Conservation (phyloP, 1,140 invertebrate genomes). For the Drosophila ogumai region DNA sequence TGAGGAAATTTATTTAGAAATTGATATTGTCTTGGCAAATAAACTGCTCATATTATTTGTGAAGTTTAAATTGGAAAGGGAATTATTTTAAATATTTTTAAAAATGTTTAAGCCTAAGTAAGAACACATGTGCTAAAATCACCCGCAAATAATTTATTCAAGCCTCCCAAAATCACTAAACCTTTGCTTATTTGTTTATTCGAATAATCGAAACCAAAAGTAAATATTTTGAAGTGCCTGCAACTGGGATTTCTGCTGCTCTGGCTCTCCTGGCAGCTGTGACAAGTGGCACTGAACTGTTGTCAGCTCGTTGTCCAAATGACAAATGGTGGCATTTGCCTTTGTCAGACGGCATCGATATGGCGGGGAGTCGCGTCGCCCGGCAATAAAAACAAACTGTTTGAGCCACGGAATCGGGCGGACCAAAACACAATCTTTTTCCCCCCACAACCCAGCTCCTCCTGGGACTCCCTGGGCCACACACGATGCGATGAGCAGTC, state of each 20-base stretch:
- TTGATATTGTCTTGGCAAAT: not conserved
- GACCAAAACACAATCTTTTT: slow-evolving; percentile 30
- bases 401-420: slow-evolving; percentile 15
- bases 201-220: not conserved
- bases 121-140: not conserved
- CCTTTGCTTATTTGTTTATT: not conserved
- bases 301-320: slow-evolving; percentile 76
- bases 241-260: slow-evolving; percentile 28
- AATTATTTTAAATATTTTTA: not conserved
- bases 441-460: slow-evolving; percentile 6
- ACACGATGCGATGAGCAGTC: slow-evolving; percentile 38
- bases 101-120: not conserved
- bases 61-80: not conserved
- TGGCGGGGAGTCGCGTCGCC: slow-evolving; percentile 53
- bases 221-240: slow-evolving; percentile 29
- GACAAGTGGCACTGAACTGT: slow-evolving; percentile 50
- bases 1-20: too few relatives aligned
- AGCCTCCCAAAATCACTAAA: too few relatives aligned
- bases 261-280: slow-evolving; percentile 16
- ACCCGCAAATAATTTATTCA: too few relatives aligned
- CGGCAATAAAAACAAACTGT: slow-evolving; percentile 72
- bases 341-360: slow-evolving; percentile 65
- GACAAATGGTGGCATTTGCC: slow-evolving; percentile 77
- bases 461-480: slow-evolving; percentile 26
- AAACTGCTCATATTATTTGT: not conserved